phyloP scores from a whole-genome alignment of 1,140 invertebrate species.

The Zaprionus nigranus region DNA sequence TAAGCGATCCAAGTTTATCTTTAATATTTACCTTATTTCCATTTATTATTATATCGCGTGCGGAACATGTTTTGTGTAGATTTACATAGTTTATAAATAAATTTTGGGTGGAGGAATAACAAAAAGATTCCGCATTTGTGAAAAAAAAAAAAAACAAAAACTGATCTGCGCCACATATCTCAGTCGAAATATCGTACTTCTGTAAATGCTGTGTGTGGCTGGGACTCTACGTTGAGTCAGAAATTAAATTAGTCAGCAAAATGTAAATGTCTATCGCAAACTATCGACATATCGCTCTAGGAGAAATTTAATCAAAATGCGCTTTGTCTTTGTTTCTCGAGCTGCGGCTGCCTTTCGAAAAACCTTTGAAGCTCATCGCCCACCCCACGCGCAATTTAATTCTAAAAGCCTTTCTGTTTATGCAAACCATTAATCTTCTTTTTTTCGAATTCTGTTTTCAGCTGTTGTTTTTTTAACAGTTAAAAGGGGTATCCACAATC shows the following conservation, averaged over 20 bases:
- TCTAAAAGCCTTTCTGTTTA: slow-evolving; percentile 49
- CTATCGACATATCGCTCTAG: background rate
- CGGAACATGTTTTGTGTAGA: slow-evolving; percentile 23
- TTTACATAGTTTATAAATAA: slow-evolving; percentile 37
- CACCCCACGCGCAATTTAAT: slow-evolving; percentile 50
- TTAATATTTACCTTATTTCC: background rate
- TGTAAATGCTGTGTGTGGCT: background rate
- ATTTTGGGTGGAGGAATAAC: background rate
- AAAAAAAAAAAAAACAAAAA: background rate
- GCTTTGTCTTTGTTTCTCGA: slow-evolving; percentile 3
- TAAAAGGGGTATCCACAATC: slow-evolving; percentile 35
- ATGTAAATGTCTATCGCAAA: slow-evolving; percentile 4
- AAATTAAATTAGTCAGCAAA: background rate
- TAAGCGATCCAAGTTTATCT: background rate
- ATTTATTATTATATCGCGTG: background rate
- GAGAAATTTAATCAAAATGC: slow-evolving; percentile 9
- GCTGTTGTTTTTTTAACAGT: slow-evolving; percentile 24
- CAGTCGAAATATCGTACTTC: background rate
- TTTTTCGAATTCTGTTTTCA: slow-evolving; percentile 1
- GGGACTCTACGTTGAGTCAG: slow-evolving; percentile 13
- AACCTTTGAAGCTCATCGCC: slow-evolving; percentile 28
- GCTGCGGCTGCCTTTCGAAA: slow-evolving; percentile 23
- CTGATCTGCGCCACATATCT: background rate
- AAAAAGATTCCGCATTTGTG: slow-evolving; percentile 17
- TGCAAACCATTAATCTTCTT: slow-evolving; percentile 36